Percentiles rank a stretch among this genome's conserved stretches.
Evolutionary conservation across 2,888 invertebrate genomes (phyloP).

Genomic region (Neocrepidodera transversa): DNA sequence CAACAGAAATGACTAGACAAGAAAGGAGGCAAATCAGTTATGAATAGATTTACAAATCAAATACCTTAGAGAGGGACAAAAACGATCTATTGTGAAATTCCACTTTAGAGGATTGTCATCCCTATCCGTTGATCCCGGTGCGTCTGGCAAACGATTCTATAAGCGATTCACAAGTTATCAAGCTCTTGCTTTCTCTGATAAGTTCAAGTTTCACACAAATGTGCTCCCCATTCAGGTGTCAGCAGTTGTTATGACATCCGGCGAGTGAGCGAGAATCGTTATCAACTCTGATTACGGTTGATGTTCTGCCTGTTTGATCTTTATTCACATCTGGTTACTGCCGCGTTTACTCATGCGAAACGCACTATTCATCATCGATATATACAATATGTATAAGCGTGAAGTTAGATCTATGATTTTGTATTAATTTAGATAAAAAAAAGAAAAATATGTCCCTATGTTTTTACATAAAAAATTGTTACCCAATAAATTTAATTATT

Average conservation of each 20-base stretch:
- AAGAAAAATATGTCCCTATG: too few relatives aligned
- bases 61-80: neutral
- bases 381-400: too few relatives aligned
- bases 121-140: neutral
- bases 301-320: slow-evolving; percentile 33
- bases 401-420: too few relatives aligned
- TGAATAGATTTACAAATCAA: neutral
- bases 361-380: neutral
- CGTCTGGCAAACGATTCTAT: slow-evolving; percentile 22
- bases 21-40: neutral
- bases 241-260: slow-evolving; percentile 36
- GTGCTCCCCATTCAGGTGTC: slow-evolving; percentile 32
- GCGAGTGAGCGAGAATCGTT: slow-evolving; percentile 34
- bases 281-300: slow-evolving; percentile 30
- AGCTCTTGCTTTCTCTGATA: slow-evolving; percentile 27
- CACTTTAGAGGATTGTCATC: slow-evolving; percentile 4
- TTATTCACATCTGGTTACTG: slow-evolving; percentile 19
- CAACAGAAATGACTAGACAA: too few relatives aligned
- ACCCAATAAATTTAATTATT: too few relatives aligned
- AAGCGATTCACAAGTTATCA: slow-evolving; percentile 31
- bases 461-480: too few relatives aligned
- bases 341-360: slow-evolving; percentile 9
- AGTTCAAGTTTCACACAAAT: slow-evolving; percentile 31
- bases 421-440: too few relatives aligned
- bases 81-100: neutral